Base-by-base conservation (phyloP, 2,888 invertebrate genomes). In the Imbricaverruca yamaguchii region DNA sequence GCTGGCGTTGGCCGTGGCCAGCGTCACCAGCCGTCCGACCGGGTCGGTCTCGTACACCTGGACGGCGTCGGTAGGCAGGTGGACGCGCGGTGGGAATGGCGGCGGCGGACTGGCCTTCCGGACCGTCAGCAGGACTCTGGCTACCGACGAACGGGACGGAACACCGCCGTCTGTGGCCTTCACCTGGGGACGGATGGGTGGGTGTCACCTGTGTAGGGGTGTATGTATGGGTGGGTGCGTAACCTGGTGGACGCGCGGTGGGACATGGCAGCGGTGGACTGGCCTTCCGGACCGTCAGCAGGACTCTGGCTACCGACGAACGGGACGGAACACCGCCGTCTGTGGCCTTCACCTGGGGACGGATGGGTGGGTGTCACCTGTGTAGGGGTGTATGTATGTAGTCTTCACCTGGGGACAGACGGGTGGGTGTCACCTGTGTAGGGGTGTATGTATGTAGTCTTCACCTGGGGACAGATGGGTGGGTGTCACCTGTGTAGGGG, bases 11-110 rank as follows among this genome's bases (percentile, higher is more conserved):
- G 96, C 97, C 86, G 94, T 93, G 85, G 97, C 90, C 83, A 95
- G 91, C 80, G 94, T 91, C 6, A 98, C 94, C 84, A 95, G 90
- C 88, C 93, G 94, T 55, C 96, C 96, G 65, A 95, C 92, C 85
- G 91, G 91, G 88, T 97, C 97, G 81, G 86, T 86, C 85, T 88
- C 88, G 82, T 86, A 85, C 67, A 89, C 86, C 63, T 85, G 85
- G 56, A 85, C 85, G 80, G 84, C 83, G 80, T 12, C 57, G 15
- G 55, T 2, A 18, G 79, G 79, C 56, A 79, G 79, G 12, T n/a
- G 23, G 23, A 79, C 57, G 13, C 57, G 56, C 15, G 79, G 89
- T 84, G 91, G 89, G 82, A 90, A 88, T 0, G 91, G 91, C 39
- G 87, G 85, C 82, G 89, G 87, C 81, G 90, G 89, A 11, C 91